A percentile compares a stretch with the other conserved stretches of the same genome.
These are phyloP conservation scores for Hirtodrosophila trivittata DNA, from an alignment of 2,888 invertebrate genomes.

Conservation along the genomic window DNA sequence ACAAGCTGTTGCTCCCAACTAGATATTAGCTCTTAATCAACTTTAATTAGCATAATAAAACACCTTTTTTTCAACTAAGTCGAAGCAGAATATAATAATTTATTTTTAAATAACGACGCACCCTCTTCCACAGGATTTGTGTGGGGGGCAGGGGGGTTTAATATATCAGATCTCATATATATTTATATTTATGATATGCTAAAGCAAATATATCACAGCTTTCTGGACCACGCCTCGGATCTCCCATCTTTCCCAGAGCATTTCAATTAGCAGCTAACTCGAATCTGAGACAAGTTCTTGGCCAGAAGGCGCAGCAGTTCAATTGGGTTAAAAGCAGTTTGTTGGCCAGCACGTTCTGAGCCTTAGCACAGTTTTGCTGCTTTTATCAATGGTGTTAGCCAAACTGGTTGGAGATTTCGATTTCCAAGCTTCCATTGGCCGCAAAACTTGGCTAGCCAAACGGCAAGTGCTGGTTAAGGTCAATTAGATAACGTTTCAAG, in stretches of 20 bases:
- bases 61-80: conserved; percentile 18
- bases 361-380: background rate
- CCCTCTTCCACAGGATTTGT: too few species aligned
- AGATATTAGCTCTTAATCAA: conserved; percentile 44
- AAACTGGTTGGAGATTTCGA: background rate
- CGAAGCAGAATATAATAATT: too few species aligned
- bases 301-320: conserved; percentile 1
- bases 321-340: conserved; percentile 4
- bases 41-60: conserved; percentile 48
- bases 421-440: background rate
- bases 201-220: too few species aligned
- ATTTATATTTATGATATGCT: too few species aligned
- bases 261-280: conserved; percentile 5
- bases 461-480: conserved; percentile 50
- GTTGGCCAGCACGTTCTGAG: background rate
- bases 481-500: conserved; percentile 60
- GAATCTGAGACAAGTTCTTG: too few species aligned
- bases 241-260: too few species aligned
- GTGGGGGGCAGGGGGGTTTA: too few species aligned
- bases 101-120: too few species aligned
- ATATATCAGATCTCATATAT: too few species aligned
- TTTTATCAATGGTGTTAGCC: conserved; percentile 8
- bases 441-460: background rate
- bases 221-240: too few species aligned
- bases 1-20: conserved; percentile 44